phyloP scores from a whole-genome alignment of 2,797 vertebrate genomes.

The Synaphobranchus kaupii region DNA sequence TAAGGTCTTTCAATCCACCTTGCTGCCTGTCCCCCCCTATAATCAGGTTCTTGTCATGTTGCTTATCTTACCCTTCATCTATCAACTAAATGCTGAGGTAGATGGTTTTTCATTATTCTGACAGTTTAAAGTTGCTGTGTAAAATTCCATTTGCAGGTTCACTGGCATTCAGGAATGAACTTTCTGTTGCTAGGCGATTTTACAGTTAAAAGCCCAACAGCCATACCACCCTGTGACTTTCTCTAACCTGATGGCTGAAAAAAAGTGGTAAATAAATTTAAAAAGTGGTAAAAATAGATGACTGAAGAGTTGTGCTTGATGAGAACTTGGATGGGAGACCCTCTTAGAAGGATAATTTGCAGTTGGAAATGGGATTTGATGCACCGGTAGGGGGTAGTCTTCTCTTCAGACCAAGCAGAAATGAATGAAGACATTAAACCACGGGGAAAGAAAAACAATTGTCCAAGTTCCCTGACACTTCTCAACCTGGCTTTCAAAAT shows the following conservation, averaged over 20 bases:
- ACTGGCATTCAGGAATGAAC: background rate
- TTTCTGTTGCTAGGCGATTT: background rate
- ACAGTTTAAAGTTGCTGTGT: background rate
- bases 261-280: background rate
- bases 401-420: background rate
- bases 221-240: background rate
- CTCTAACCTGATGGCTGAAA: background rate
- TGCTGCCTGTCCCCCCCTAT: too few relatives aligned
- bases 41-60: background rate
- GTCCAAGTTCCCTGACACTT: background rate
- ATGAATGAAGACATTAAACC: background rate
- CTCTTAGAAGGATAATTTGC: background rate
- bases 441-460: background rate
- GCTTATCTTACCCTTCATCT: slow-evolving; percentile 3
- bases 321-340: background rate
- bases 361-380: background rate
- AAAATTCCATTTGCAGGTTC: slow-evolving; percentile 9
- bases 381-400: background rate
- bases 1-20: too few relatives aligned
- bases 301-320: background rate
- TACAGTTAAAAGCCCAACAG: background rate
- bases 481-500: background rate
- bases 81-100: background rate
- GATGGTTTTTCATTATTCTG: background rate
- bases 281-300: too few relatives aligned